phyloP scores from a whole-genome alignment of 2,888 invertebrate genomes.

The Ochlodes sylvanus region DNA sequence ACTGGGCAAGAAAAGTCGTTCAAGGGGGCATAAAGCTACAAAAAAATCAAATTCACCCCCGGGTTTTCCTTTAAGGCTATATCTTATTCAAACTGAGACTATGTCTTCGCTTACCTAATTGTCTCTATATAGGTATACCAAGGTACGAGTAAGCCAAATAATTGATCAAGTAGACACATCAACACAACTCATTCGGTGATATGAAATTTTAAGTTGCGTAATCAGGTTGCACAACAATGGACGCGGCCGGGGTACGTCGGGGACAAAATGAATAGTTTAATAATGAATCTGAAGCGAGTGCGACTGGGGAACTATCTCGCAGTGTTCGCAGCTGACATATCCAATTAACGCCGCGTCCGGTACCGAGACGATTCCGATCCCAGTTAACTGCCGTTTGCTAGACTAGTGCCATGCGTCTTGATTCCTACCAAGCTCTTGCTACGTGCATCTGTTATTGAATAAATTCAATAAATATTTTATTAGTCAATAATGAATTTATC shows the following conservation, averaged over 20 bases:
- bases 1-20: too few species aligned
- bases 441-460: neutral
- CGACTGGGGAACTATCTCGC: conserved; percentile 72
- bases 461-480: neutral
- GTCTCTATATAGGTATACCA: neutral
- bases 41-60: too few species aligned
- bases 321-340: conserved; percentile 82
- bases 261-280: conserved; percentile 52
- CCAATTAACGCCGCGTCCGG: conserved; percentile 82
- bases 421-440: conserved; percentile 49
- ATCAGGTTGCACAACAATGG: conserved; percentile 39
- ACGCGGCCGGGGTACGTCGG: conserved; percentile 53
- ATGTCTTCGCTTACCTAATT: neutral
- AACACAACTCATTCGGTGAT: neutral
- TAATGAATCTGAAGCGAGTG: conserved; percentile 79
- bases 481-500: too few species aligned
- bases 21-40: too few species aligned
- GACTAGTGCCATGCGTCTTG: conserved; percentile 45
- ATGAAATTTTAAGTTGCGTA: conserved; percentile 38
- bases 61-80: too few species aligned
- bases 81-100: too few species aligned
- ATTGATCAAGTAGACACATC: neutral
- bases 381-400: conserved; percentile 53
- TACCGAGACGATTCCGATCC: conserved; percentile 54
- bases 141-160: too few species aligned